Evolutionary conservation across 2,797 vertebrate species (phyloP).

Genomic region (Pipistrellus nathusii): DNA sequence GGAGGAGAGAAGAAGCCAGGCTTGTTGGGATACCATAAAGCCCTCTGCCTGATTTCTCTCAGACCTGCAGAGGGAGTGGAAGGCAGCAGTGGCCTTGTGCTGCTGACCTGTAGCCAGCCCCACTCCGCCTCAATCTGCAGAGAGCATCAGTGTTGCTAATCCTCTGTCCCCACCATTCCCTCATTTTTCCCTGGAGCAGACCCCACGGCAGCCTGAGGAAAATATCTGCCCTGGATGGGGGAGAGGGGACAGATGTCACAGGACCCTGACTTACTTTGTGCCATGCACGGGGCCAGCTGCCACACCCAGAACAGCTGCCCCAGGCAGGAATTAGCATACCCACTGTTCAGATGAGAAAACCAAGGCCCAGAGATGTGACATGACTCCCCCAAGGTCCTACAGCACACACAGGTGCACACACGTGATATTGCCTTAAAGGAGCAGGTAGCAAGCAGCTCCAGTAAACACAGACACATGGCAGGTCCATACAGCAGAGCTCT

Average conservation of each 20-base stretch:
- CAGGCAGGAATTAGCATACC: not conserved
- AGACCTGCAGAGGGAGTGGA: not conserved
- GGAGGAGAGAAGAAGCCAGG: not conserved
- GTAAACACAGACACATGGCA: not conserved
- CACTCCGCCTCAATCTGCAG: not conserved
- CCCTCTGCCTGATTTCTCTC: not conserved
- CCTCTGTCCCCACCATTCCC: too few species aligned
- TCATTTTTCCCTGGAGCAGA: not conserved
- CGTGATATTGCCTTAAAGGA: not conserved
- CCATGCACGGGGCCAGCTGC: accelerated
- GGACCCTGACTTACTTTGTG: not conserved
- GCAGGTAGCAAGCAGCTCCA: not conserved
- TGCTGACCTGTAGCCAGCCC: not conserved
- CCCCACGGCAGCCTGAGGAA: not conserved
- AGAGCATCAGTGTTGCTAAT: not conserved
- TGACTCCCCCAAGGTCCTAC: not conserved
- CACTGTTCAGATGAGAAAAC: not conserved
- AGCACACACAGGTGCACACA: not conserved
- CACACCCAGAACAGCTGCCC: too few species aligned
- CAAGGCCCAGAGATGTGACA: not conserved
- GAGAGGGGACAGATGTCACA: accelerated
- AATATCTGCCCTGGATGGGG: not conserved
- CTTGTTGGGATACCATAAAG: not conserved
- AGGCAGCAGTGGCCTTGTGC: not conserved
- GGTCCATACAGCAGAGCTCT: not conserved